A percentile compares a stretch with the other conserved stretches of the same genome.
Conservation (phyloP, 30 jellyfish, hydroid and myxozoan genomes). For the Chrysaora quinquecirrha region DNA sequence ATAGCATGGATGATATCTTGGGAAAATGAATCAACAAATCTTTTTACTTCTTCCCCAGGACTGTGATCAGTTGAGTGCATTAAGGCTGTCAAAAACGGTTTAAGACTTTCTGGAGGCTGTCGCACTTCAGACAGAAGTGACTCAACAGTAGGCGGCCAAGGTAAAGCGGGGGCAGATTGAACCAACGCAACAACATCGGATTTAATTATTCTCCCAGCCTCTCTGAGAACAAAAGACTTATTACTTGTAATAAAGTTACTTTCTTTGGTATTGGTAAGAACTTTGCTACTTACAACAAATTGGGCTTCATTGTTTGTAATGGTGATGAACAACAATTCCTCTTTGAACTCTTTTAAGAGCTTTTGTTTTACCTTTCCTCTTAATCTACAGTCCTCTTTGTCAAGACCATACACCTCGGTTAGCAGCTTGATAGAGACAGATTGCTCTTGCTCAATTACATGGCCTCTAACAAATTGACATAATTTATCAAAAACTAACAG, state of each 20-base stretch:
- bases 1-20: constrained; percentile 5
- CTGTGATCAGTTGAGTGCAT: constrained; percentile 27
- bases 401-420: not conserved
- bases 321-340: constrained; percentile 21
- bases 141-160: constrained; percentile 47
- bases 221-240: not conserved
- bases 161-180: constrained; percentile 12
- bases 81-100: constrained; percentile 8
- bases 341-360: constrained; percentile 17
- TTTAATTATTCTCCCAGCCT: constrained; percentile 12
- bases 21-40: constrained; percentile 35
- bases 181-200: constrained; percentile 11
- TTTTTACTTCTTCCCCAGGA: constrained; percentile 32
- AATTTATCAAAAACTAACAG: not conserved
- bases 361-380: constrained; percentile 39
- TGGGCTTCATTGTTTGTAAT: constrained; percentile 21
- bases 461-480: not conserved
- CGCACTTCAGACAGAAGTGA: constrained; percentile 17
- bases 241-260: constrained; percentile 6
- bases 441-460: not conserved
- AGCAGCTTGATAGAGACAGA: not conserved
- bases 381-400: not conserved
- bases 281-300: constrained; percentile 15
- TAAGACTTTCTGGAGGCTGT: constrained; percentile 39
- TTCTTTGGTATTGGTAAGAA: constrained; percentile 14